Percentiles rank a stretch among this genome's conserved stretches.
Conservation (phyloP, 2,797 vertebrate species). For the Otolemur crassicaudatus region DNA sequence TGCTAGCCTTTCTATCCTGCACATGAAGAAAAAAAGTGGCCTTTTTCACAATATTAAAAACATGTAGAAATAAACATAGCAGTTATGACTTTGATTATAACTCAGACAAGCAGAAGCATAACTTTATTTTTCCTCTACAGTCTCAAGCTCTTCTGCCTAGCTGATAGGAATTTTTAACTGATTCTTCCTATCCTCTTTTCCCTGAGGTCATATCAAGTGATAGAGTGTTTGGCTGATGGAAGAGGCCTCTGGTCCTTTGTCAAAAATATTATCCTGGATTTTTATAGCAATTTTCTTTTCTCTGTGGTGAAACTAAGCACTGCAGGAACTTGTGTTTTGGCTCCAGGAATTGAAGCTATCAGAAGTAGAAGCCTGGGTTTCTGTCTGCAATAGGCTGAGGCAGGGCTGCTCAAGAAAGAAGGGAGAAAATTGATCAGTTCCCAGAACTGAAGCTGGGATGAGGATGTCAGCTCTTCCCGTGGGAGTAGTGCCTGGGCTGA, state of each 20-base stretch:
- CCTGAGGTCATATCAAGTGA: neutral
- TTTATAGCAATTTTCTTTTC: neutral
- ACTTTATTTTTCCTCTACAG: neutral
- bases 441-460: neutral
- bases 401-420: neutral
- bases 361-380: neutral
- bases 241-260: neutral
- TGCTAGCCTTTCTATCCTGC: neutral
- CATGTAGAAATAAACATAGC: slow-evolving; percentile 1
- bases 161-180: neutral
- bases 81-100: neutral
- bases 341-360: neutral
- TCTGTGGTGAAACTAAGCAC: neutral
- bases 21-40: neutral
- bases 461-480: neutral
- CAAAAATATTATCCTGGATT: neutral
- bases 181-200: slow-evolving; percentile 22
- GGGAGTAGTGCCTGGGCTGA: neutral
- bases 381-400: neutral
- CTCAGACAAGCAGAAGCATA: neutral
- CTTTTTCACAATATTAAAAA: neutral
- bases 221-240: neutral
- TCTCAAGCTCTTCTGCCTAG: neutral
- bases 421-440: neutral
- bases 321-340: neutral